Evolutionary conservation across 2,113 vertebrate genomes (phyloP), one percentile per base, ranked within the genome.

Genomic region (Tonatia bakeri): DNA sequence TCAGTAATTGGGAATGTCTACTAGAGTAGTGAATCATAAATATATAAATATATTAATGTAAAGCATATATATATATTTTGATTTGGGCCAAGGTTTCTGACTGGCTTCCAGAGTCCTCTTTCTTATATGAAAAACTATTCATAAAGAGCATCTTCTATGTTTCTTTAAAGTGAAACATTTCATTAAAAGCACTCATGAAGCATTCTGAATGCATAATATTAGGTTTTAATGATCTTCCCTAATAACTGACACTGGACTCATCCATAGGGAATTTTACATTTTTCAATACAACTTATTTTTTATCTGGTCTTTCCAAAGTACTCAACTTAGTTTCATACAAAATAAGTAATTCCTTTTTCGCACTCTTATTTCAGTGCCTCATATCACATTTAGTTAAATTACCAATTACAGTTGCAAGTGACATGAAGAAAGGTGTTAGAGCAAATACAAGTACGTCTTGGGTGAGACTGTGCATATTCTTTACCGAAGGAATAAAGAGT

Each of bases 371-470:
- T 90, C 67, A 94, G 82, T 40, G 40, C 19, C 59, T 59, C n/a
- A 22, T 45, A 38, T 59, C 16, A 28, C 10, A 24, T 33, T 69
- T 84, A 26, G 17, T 75, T 79, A 59, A 47, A 50, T 54, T 33
- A 17, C 1, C 15, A 45, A 54, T 5, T 2, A 7, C 36, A 17
- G 12, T 8, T 3, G 22, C 14, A 5, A 17, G 2, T 0, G 9
- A 5, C 5, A 24, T 2, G 7, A 9, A 31, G 4, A 5, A 7
- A 6, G 20, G 16, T 4, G 0, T 5, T 7, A 16, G 40, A 10
- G 47, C 22, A 38, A 10, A 13, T 12, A 7, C 36, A 10, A 2
- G 12, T 3, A 1, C 4, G 1, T 0, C 14, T 16, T 24, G 14
- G 3, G 16, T 11, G 24, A 11, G 19, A 15, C 17, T 33, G 43